phyloP scores from a whole-genome alignment of 1,140 invertebrate genomes.

The Eriosoma lanigerum region DNA sequence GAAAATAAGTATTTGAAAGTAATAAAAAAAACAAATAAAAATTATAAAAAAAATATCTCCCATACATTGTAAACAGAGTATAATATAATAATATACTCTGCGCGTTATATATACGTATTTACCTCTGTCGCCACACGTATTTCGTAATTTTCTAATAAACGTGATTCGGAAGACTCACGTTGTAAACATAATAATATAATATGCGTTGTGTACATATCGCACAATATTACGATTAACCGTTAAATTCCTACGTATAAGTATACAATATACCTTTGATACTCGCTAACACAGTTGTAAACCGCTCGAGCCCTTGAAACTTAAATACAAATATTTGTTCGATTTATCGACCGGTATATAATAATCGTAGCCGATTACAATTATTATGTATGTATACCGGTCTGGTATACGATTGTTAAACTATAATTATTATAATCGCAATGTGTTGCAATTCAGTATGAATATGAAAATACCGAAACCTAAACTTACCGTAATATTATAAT shows the following conservation, averaged over 20 bases:
- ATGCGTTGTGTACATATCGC: not conserved
- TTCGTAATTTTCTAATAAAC: constrained; percentile 6
- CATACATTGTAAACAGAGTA: not conserved
- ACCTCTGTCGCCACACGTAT: not conserved
- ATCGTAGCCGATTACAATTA: not conserved
- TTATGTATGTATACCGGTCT: too few relatives aligned
- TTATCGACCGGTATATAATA: constrained; percentile 16
- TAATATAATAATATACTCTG: not conserved
- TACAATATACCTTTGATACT: not conserved
- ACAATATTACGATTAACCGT: too few relatives aligned
- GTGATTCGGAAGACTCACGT: not conserved
- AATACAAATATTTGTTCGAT: not conserved
- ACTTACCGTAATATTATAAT: not conserved
- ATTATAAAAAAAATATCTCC: not conserved
- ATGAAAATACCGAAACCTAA: not conserved
- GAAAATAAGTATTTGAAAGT: not conserved
- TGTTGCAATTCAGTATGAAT: too few relatives aligned
- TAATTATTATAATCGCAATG: too few relatives aligned
- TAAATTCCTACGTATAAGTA: too few relatives aligned
- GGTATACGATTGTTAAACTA: not conserved
- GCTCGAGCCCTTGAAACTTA: not conserved
- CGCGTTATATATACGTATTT: not conserved
- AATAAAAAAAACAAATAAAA: not conserved
- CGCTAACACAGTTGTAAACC: too few relatives aligned
- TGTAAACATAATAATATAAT: too few relatives aligned